Conservation (phyloP, 2,888 invertebrate species). For the Rhyacophila evoluta region DNA sequence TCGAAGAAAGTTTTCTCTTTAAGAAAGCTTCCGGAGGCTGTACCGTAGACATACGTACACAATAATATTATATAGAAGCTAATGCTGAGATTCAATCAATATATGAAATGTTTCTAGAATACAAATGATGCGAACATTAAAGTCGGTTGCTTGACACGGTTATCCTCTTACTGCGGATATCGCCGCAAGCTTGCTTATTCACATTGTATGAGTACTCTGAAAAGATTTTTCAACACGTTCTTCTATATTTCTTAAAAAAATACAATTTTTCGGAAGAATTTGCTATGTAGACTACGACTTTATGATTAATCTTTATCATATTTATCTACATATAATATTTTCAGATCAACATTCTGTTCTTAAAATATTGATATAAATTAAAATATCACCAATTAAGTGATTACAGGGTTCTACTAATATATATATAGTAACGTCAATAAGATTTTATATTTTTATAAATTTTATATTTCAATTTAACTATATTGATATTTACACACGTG, state of each 20-base stretch:
- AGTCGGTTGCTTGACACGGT: conserved; percentile 21
- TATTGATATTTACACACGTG: too few species aligned
- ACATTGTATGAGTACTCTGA: neutral
- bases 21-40: neutral
- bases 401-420: too few species aligned
- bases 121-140: conserved; percentile 24
- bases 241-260: neutral
- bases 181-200: conserved; percentile 22
- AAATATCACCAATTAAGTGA: too few species aligned
- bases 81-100: conserved; percentile 22
- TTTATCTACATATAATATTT: too few species aligned
- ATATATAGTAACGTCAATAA: too few species aligned
- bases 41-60: neutral
- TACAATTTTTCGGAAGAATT: neutral
- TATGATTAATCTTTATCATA: too few species aligned
- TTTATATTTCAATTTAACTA: too few species aligned
- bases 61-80: neutral
- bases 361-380: too few species aligned
- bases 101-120: conserved; percentile 18
- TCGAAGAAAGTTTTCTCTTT: neutral
- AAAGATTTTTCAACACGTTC: conserved; percentile 15
- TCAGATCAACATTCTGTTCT: too few species aligned
- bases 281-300: too few species aligned
- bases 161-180: conserved; percentile 7
- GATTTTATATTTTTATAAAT: too few species aligned